Evolutionary conservation across 2,797 vertebrate genomes (phyloP).

Genomic region (Oreortyx pictus): DNA sequence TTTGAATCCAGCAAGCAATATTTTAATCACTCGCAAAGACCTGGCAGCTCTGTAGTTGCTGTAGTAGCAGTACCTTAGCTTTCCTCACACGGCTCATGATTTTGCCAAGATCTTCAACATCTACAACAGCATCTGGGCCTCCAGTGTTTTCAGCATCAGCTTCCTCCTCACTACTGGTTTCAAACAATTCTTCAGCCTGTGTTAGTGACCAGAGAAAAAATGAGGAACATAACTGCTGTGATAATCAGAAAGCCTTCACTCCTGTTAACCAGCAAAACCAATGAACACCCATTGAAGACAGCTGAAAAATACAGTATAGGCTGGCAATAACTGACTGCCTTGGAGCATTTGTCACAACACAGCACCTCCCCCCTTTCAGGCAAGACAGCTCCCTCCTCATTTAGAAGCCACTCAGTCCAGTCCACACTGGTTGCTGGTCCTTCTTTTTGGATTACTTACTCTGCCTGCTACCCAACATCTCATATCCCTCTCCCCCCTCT

Average conservation of each 20-base stretch:
- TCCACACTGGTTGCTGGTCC: background rate
- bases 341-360: background rate
- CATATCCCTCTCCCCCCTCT: background rate
- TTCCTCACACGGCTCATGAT: slow-evolving; percentile 84
- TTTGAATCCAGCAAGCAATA: background rate
- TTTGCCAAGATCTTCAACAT: slow-evolving; percentile 91
- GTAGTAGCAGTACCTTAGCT: slow-evolving; percentile 85
- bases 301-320: background rate
- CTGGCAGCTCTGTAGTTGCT: background rate
- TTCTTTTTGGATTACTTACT: background rate
- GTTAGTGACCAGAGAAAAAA: background rate
- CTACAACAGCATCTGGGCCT: slow-evolving; percentile 77
- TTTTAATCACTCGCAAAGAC: background rate
- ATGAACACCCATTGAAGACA: background rate
- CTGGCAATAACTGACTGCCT: background rate
- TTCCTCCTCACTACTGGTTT: slow-evolving; percentile 89
- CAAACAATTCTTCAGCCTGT: slow-evolving; percentile 76
- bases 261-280: background rate
- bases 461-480: no score
- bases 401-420: background rate
- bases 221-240: background rate
- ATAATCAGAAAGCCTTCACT: background rate
- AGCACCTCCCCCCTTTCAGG: background rate
- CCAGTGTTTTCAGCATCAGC: slow-evolving; percentile 65
- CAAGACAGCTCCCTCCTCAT: background rate